Evolutionary conservation across 1,140 invertebrate genomes (phyloP).

Genomic region (Apocrypta bakeri): DNA sequence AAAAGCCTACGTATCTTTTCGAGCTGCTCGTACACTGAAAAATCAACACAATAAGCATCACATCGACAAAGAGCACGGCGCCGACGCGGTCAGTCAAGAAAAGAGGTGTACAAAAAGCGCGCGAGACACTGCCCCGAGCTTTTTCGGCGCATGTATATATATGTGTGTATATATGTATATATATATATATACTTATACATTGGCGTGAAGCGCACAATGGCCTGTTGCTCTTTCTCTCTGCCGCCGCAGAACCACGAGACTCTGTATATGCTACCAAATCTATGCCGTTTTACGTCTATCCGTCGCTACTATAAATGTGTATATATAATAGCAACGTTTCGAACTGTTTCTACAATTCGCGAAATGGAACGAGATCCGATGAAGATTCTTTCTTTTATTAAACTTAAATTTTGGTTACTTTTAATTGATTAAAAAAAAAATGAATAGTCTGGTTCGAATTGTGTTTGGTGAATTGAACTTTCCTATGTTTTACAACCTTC

Average conservation of each 20-base stretch:
- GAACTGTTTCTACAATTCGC: no score
- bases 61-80: not conserved
- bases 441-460: no score
- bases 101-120: not conserved
- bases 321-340: no score
- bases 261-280: not conserved
- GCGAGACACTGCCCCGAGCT: slow-evolving; percentile 2
- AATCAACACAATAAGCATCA: not conserved
- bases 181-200: no score
- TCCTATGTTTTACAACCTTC: no score
- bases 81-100: not conserved
- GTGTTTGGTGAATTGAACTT: no score
- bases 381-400: no score
- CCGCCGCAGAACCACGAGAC: not conserved
- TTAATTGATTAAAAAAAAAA: no score
- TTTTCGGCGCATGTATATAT: slow-evolving; percentile 1
- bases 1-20: not conserved
- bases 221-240: slow-evolving; percentile 37
- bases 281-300: not conserved
- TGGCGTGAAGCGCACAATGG: slow-evolving; percentile 16
- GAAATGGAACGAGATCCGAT: no score
- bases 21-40: not conserved
- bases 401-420: no score
- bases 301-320: not conserved
- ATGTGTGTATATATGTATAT: no score